Evolutionary conservation across 1,140 invertebrate species (phyloP), one percentile per base, ranked within the genome.

Genomic region (Drosophila pruinosa): DNA sequence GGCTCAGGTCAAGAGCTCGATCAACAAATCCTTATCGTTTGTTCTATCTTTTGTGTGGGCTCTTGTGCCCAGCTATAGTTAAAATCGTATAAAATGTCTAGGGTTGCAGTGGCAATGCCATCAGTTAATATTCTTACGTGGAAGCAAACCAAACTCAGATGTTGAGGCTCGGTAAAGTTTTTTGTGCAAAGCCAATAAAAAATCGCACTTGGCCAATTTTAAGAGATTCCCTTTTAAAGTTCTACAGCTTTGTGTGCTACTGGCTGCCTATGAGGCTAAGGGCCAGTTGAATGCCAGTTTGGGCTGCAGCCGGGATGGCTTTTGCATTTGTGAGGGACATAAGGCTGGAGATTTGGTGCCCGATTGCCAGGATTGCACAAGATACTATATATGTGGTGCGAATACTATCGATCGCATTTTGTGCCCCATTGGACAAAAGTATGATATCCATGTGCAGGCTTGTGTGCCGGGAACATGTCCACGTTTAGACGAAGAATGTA

Each of bases 391-490:
- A 2, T 86, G 81, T n/a, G 73, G 50, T 14, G 0, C 3, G 2
- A 31, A 57, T 1, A 22, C 19, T 12, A 57, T 62, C 2, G 1
- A 41, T 4, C 57, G n/a, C 2, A 17, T 24, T 8, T 15, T 15
- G 0, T 86, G 81, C n/a, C 3, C 41, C 0, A 0, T 36, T 2
- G 78, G 74, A 0, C 8, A 63, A 1, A 15, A 69, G 1, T 86
- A 56, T 8, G 15, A 75, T n/a, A 6, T 4, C 1, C 2, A 45
- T 0, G 0, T 22, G 4, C 31, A 8, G 0, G 22, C 52, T 28
- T 82, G 79, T 41, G 57, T 62, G 24, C 8, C 24, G 0, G 79
- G 79, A 28, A 34, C 39, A 6, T 82, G 79, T 53, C 79, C 78
- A 2, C 64, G 72, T 6, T 3, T 8, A 4, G 75, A 83, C 47